phyloP scores from a whole-genome alignment of 2,797 vertebrate species.

The Chrosomus eos region DNA sequence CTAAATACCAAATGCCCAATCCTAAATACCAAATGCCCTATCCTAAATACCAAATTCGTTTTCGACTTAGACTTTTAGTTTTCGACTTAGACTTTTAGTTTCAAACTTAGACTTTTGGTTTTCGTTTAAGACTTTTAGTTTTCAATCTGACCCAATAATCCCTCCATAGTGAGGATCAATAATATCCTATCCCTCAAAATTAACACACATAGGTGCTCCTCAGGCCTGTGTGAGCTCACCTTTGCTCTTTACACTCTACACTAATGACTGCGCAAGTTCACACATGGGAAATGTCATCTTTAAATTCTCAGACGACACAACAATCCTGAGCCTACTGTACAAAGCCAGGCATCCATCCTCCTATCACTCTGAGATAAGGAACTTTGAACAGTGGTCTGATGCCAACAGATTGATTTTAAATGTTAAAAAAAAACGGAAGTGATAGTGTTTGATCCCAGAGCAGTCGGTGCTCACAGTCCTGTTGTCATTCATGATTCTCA shows the following conservation, averaged over 20 bases:
- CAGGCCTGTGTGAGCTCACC: too few relatives aligned
- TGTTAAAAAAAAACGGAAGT: conserved; percentile 39
- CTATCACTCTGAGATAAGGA: conserved; percentile 27
- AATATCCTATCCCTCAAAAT: too few relatives aligned
- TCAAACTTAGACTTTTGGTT: too few relatives aligned
- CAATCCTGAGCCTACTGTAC: not conserved
- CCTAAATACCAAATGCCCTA: too few relatives aligned
- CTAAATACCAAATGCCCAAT: too few relatives aligned
- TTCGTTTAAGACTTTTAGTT: too few relatives aligned
- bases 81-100: too few relatives aligned
- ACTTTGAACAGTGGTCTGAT: conserved; percentile 31
- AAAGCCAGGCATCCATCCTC: not conserved
- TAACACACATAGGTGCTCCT: too few relatives aligned
- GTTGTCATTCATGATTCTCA: not conserved
- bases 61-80: too few relatives aligned
- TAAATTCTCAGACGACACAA: conserved; percentile 26
- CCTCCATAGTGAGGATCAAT: too few relatives aligned
- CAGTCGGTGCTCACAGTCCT: not conserved
- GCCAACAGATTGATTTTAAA: conserved; percentile 25
- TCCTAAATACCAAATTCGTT: too few relatives aligned
- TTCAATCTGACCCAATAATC: too few relatives aligned
- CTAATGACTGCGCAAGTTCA: not conserved
- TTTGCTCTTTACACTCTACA: not conserved
- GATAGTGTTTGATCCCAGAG: conserved; percentile 29
- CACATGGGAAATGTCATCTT: not conserved